Conservation (phyloP, 2,797 vertebrate species). For the Buceros bicornis region DNA sequence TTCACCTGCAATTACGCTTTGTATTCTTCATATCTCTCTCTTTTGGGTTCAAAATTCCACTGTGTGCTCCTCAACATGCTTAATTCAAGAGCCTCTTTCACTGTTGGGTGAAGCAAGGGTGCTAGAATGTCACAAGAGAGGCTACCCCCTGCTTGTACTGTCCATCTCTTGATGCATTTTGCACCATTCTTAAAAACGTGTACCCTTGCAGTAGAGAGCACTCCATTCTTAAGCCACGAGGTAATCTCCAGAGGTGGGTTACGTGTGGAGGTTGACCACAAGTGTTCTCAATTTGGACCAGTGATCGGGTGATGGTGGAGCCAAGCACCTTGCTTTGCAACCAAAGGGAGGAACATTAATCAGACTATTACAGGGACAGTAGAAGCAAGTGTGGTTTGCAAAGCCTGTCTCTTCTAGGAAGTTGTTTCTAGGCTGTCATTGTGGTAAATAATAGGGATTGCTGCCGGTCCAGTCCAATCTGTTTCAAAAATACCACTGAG, state of each 20-base stretch:
- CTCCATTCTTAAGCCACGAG: not conserved
- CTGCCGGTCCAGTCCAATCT: not conserved
- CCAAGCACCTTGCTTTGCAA: not conserved
- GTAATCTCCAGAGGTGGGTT: not conserved
- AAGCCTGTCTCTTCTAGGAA: not conserved
- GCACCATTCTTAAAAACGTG: not conserved
- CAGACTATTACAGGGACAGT: not conserved
- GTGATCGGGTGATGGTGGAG: not conserved
- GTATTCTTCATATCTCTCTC: constrained; percentile 6
- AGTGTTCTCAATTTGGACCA: not conserved
- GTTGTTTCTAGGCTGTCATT: not conserved
- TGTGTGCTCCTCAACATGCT: not conserved
- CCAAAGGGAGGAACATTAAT: not conserved
- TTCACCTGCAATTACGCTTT: constrained; percentile 55
- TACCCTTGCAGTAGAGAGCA: not conserved
- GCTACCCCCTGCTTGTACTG: not conserved
- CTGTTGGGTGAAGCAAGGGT: not conserved
- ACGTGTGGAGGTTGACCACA: not conserved
- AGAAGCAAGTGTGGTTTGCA: not conserved
- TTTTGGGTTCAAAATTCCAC: not conserved
- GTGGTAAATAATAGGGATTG: not conserved
- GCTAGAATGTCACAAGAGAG: not conserved
- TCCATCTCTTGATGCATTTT: not conserved
- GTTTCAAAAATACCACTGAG: not conserved
- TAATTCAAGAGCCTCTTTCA: not conserved